Percentiles rank a stretch among this genome's conserved stretches.
phyloP scores from a whole-genome alignment of 2,797 vertebrate species.

The Hoplostethus mediterraneus region DNA sequence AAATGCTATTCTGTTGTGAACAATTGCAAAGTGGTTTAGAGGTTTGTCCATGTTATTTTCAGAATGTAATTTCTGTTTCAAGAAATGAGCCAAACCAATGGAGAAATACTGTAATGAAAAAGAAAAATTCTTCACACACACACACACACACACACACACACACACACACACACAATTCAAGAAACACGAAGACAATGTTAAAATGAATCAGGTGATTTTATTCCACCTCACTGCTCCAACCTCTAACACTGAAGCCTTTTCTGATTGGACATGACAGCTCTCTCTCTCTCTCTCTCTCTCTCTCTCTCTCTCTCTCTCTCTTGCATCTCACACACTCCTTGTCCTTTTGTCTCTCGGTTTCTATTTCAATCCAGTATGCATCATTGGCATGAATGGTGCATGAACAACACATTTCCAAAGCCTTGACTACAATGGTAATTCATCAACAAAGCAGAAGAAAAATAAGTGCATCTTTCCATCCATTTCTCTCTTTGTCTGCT shows the following conservation, averaged over 20 bases:
- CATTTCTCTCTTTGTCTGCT: constrained; percentile 12
- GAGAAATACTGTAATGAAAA: no score
- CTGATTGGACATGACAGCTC: constrained; percentile 37
- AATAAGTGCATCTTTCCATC: constrained; percentile 38
- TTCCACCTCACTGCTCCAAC: constrained; percentile 50
- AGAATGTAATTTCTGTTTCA: no score
- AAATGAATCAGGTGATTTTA: constrained; percentile 64
- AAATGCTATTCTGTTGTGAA: no score
- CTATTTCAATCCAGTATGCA: constrained; percentile 42
- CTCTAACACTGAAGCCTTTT: constrained; percentile 39
- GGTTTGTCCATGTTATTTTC: no score
- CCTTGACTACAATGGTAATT: constrained; percentile 36
- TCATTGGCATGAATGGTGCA: constrained; percentile 37
- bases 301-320: no score
- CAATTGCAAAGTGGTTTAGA: no score
- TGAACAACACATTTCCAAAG: constrained; percentile 43
- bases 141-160: constrained; percentile 4
- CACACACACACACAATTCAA: constrained; percentile 13
- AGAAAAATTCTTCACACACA: neutral
- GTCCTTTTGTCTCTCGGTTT: constrained; percentile 18
- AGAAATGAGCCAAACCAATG: no score
- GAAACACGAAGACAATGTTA: constrained; percentile 43
- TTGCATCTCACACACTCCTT: constrained; percentile 7
- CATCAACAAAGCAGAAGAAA: constrained; percentile 41
- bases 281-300: no score